Conservation (phyloP, 2,797 vertebrate genomes). For the Ispidina lecontei region DNA sequence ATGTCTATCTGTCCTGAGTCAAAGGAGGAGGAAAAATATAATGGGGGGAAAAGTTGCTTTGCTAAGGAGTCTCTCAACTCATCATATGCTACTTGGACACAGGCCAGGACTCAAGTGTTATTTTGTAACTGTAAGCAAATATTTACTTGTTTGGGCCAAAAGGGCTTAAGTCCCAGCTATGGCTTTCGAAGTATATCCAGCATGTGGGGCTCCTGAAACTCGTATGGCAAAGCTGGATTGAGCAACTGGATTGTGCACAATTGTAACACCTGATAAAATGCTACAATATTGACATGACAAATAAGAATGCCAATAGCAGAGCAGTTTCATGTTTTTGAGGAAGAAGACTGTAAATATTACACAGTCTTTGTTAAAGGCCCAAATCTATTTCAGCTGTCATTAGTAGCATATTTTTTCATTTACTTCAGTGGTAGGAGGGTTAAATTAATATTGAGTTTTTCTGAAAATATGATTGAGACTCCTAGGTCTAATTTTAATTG, state of each 20-base stretch:
- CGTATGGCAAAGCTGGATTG: background rate
- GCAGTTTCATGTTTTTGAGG: background rate
- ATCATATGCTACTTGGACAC: background rate
- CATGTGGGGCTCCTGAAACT: fast-evolving
- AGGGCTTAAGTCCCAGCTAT: background rate
- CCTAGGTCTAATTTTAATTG: background rate
- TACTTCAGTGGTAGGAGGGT: background rate
- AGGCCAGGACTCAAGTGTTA: background rate
- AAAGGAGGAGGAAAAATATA: background rate
- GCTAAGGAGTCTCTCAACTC: background rate
- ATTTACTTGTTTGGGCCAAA: background rate
- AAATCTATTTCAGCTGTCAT: background rate
- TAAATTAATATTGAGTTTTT: background rate
- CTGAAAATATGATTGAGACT: background rate
- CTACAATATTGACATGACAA: background rate
- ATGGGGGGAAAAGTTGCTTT: background rate
- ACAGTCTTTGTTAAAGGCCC: background rate
- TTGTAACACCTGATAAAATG: background rate
- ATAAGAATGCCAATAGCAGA: background rate
- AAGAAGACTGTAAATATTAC: background rate
- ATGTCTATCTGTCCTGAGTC: background rate
- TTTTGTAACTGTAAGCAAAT: background rate
- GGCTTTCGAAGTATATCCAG: background rate
- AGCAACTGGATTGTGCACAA: background rate
- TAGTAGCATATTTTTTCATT: background rate